These are phyloP conservation scores for Coregonus clupeaformis DNA, from an alignment of 2,113 vertebrate species.

Conservation along the genomic window DNA sequence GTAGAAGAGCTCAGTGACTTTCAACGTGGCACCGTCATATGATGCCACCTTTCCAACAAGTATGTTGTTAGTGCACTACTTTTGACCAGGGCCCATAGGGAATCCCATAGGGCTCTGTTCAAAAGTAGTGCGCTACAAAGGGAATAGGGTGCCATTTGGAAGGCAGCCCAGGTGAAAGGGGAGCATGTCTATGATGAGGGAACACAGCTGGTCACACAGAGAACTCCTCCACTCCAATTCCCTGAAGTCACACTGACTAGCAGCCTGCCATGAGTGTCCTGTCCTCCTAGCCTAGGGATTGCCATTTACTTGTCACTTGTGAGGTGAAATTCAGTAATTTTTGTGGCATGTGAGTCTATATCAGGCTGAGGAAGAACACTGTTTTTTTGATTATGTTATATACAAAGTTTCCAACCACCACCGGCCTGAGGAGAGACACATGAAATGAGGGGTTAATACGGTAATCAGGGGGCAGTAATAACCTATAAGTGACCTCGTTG, in stretches of 20 bases:
- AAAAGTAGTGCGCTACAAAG: too few species aligned
- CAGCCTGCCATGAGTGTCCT: not conserved
- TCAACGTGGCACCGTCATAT: too few species aligned
- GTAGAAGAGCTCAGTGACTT: too few species aligned
- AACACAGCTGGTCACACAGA: slow-evolving; percentile 6
- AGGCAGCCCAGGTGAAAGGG: not conserved
- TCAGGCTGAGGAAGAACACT: not conserved
- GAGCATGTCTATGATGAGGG: not conserved
- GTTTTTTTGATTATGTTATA: not conserved
- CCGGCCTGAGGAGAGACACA: too few species aligned
- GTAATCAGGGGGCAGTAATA: too few species aligned
- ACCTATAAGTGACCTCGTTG: too few species aligned
- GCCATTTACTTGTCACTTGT: not conserved
- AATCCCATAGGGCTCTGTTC: too few species aligned
- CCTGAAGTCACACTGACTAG: not conserved
- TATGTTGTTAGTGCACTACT: too few species aligned
- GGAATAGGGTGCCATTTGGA: not conserved
- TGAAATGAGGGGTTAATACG: too few species aligned
- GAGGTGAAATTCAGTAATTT: not conserved
- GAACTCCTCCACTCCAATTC: not conserved
- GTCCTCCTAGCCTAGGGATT: not conserved
- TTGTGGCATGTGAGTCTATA: not conserved
- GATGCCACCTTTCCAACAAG: not conserved
- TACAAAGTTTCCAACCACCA: not conserved
- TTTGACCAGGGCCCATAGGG: too few species aligned